Evolutionary conservation across 2,797 vertebrate species (phyloP).

Genomic region (Pseudochirops corinnae): DNA sequence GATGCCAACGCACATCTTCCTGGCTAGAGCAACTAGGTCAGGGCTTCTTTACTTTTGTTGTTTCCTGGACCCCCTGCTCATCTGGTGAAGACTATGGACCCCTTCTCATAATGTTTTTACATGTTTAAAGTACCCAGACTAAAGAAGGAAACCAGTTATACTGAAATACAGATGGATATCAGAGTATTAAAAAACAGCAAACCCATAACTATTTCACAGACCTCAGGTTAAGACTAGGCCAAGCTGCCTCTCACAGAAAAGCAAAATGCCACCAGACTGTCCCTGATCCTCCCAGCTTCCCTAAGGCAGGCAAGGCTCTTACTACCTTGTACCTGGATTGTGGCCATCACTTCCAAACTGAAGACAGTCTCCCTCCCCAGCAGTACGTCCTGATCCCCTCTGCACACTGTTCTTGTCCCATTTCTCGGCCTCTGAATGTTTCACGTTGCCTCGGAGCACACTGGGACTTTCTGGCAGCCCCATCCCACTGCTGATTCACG

Average conservation of each 20-base stretch:
- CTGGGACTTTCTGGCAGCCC: neutral
- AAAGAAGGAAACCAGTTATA: neutral
- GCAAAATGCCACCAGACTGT: neutral
- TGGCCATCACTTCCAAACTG: neutral
- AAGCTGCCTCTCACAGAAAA: neutral
- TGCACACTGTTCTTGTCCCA: neutral
- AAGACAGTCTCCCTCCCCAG: neutral
- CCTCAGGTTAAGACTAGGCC: too few species aligned
- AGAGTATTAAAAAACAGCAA: neutral
- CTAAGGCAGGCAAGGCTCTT: too few species aligned
- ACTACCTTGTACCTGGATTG: neutral
- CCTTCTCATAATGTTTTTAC: neutral
- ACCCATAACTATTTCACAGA: neutral
- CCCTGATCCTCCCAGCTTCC: neutral
- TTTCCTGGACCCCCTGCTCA: neutral
- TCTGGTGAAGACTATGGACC: neutral
- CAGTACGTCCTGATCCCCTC: too few species aligned
- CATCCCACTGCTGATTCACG: neutral
- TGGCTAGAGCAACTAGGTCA: neutral
- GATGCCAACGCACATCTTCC: neutral
- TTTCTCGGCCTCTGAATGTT: neutral
- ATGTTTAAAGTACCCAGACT: neutral
- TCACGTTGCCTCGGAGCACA: neutral
- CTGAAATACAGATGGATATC: neutral
- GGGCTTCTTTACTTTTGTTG: neutral